Conservation (phyloP, 2,113 vertebrate genomes). For the Oreotrochilus melanogaster region DNA sequence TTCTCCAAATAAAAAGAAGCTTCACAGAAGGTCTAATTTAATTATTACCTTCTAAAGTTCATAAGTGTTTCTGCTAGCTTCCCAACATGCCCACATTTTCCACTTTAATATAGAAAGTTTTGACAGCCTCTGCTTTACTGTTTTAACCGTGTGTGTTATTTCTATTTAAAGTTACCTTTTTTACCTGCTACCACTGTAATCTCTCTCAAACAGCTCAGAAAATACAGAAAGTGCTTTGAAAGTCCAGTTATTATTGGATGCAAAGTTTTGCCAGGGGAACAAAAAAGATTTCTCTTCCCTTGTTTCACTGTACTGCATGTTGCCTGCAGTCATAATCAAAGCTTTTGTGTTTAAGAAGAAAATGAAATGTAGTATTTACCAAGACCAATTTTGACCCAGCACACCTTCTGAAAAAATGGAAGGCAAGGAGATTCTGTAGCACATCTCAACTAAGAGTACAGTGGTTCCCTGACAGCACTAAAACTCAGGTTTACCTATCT, state of each 20-base stretch:
- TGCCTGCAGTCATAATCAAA: not conserved
- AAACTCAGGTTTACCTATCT: not conserved
- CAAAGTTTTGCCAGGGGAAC: not conserved
- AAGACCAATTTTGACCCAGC: not conserved
- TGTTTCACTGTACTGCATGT: not conserved
- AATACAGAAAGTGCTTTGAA: not conserved
- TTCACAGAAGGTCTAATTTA: not conserved
- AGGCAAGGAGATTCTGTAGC: not conserved
- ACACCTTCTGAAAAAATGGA: not conserved
- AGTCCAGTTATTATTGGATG: not conserved
- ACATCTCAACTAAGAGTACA: not conserved
- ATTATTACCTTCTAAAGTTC: constrained; percentile 23
- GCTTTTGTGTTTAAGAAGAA: not conserved
- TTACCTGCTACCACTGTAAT: not conserved
- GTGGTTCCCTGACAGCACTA: not conserved
- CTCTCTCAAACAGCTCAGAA: not conserved
- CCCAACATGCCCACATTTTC: not conserved
- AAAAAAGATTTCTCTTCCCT: not conserved
- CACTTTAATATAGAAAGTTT: not conserved
- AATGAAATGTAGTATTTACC: not conserved
- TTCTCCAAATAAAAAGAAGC: not conserved
- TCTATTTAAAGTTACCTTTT: not conserved
- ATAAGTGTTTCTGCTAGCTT: constrained; percentile 4
- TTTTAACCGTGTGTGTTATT: not conserved
- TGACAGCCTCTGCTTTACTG: not conserved